These are phyloP conservation scores for rabbit (Oryctolagus cuniculus) DNA, from an alignment of 2,113 vertebrate genomes.

Conservation along the genomic window DNA sequence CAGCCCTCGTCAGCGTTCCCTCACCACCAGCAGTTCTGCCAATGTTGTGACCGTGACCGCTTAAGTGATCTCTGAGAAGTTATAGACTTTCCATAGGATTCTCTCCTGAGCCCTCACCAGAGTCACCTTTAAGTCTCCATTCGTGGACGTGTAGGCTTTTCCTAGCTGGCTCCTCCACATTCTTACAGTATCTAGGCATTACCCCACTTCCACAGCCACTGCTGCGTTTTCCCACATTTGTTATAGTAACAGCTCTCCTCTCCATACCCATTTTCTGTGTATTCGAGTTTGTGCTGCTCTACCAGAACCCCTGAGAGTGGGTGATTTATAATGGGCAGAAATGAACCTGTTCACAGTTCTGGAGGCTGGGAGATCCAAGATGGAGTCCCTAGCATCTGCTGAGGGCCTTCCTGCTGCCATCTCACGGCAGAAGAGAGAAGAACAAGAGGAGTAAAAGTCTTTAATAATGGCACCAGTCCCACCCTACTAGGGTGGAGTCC, in stretches of 20 bases:
- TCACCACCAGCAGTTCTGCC: neutral
- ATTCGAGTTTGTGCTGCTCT: neutral
- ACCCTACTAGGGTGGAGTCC: neutral
- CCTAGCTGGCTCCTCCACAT: no score
- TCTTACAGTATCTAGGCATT: neutral
- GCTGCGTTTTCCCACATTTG: neutral
- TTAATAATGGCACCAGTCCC: neutral
- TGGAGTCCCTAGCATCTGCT: neutral
- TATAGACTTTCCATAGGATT: neutral
- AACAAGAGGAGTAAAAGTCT: neutral
- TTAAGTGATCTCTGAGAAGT: neutral
- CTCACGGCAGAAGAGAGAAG: neutral
- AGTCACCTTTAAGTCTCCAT: no score
- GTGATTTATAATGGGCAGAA: neutral
- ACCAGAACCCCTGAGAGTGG: neutral
- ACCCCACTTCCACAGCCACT: neutral
- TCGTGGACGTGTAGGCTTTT: neutral
- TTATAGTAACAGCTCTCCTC: neutral
- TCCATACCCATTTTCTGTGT: neutral
- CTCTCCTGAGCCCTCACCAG: neutral
- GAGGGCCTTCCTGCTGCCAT: neutral
- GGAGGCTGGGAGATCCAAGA: neutral
- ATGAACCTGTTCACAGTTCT: neutral
- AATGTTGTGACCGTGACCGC: neutral
- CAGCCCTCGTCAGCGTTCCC: neutral